Evolutionary conservation across 2,888 invertebrate genomes (phyloP), one percentile per base, ranked within the genome.

Genomic region (Loripinus fragilis): DNA sequence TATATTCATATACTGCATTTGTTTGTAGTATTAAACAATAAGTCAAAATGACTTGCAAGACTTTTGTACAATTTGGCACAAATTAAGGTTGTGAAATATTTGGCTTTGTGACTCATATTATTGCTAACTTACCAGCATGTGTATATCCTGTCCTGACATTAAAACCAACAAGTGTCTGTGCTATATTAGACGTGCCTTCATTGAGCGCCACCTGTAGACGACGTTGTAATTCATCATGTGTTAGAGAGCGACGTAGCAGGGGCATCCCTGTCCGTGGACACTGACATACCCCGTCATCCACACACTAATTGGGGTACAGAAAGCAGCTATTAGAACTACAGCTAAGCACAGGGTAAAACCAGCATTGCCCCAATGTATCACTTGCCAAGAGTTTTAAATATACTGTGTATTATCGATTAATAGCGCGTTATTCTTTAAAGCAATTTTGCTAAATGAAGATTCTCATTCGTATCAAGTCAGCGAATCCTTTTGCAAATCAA

Each of bases 71-170:
- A n/a, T n/a, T n/a, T n/a, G n/a, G 38, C 38, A 38, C 48, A 70
- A 23, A n/a, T 23, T 41, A 25, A 2, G 48, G 25, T 35, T 38
- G 38, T 74, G 15, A 38, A 38, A 12, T 38, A 5, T 8, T 38
- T 52, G 52, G 28, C 28, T 38, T 12, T 38, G 64, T 35, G 5
- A 12, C 64, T 25, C 8, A 23, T 17, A 28, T 38, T 8, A 5
- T 12, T 5, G 38, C 38, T 41, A 7, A 80, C 88, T 80, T 79
- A 91, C 91, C 90, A 79, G 89, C 90, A 78, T 91, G 91, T n/a
- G 89, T 90, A 81, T 91, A 91, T 55, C 88, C 84, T 25, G 90
- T 90, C 64, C 85, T 80, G 67, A 90, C 86, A 81, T 89, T 89
- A 65, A 88, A 76, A 45, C 89, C 89, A 28, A 89, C 87, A 10